phyloP scores from a whole-genome alignment of 2,113 vertebrate genomes.

The Microcebus lehilahytsara region DNA sequence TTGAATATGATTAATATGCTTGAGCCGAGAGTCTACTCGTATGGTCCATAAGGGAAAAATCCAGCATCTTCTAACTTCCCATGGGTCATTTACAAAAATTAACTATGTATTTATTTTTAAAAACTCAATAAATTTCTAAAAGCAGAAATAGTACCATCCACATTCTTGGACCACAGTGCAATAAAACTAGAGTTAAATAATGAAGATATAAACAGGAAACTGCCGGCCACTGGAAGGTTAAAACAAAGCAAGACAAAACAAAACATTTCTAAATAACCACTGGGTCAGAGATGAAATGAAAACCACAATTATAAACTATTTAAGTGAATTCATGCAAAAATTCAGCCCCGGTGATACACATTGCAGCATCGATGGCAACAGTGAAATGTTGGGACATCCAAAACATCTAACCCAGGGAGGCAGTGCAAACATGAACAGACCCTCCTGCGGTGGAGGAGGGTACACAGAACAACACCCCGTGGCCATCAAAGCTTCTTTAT shows the following conservation, averaged over 20 bases:
- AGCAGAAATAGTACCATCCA: neutral
- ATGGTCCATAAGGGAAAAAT: too few relatives aligned
- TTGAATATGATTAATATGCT: neutral
- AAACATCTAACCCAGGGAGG: fast-evolving
- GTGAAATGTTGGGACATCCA: neutral
- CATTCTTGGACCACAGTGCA: neutral
- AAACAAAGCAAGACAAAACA: constrained; percentile 22
- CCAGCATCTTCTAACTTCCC: neutral
- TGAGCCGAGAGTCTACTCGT: neutral
- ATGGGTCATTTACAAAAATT: neutral
- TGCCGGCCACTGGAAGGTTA: neutral
- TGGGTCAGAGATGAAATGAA: neutral
- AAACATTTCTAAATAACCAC: neutral
- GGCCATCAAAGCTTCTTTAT: fast-evolving
- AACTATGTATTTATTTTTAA: neutral
- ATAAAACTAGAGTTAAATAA: neutral
- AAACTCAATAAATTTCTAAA: neutral
- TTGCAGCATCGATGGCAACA: fast-evolving
- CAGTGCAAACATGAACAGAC: fast-evolving
- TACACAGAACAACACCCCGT: fast-evolving
- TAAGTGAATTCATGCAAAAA: neutral
- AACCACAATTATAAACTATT: neutral
- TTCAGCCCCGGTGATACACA: fast-evolving
- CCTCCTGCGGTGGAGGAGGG: fast-evolving
- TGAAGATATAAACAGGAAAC: constrained; percentile 42